Evolutionary conservation across 1,140 invertebrate genomes (phyloP).

Genomic region (Eumaeus atala): DNA sequence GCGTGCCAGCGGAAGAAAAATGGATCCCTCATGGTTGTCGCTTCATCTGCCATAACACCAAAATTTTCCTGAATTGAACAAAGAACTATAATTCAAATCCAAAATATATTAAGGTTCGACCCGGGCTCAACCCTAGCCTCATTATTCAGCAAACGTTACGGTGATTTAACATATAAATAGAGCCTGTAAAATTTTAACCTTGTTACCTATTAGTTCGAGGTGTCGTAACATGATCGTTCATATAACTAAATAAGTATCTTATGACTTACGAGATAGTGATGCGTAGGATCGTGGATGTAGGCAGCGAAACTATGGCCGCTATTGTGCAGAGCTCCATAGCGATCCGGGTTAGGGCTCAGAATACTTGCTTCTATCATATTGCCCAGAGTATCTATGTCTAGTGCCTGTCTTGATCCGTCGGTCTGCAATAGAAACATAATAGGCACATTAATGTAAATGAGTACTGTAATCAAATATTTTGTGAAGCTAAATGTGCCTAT

Average conservation of each 20-base stretch:
- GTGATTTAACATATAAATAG: too few species aligned
- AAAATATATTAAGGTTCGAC: too few species aligned
- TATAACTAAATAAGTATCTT: slow-evolving; percentile 3
- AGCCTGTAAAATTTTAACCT: not conserved
- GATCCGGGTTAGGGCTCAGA: slow-evolving; percentile 74
- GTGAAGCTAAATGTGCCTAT: too few species aligned
- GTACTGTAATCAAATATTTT: too few species aligned
- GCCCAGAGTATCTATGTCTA: slow-evolving; percentile 79
- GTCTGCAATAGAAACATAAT: slow-evolving; percentile 39
- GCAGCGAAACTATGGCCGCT: slow-evolving; percentile 77
- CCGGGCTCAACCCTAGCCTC: too few species aligned
- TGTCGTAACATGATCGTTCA: not conserved
- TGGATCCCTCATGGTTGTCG: slow-evolving; percentile 81
- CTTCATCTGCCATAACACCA: slow-evolving; percentile 79
- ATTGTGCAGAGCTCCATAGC: slow-evolving; percentile 80
- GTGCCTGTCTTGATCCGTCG: slow-evolving; percentile 50
- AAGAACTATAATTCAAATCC: slow-evolving; percentile 15
- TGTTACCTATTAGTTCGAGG: not conserved
- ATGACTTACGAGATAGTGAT: slow-evolving; percentile 71
- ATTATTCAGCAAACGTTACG: too few species aligned
- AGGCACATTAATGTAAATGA: too few species aligned
- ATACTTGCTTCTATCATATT: slow-evolving; percentile 77
- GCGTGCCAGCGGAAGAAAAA: slow-evolving; percentile 82
- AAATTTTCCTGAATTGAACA: slow-evolving; percentile 58
- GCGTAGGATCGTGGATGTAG: slow-evolving; percentile 78